A percentile compares a stretch with the other conserved stretches of the same genome.
phyloP scores from a whole-genome alignment of 2,888 invertebrate species.

The Apamea crenata region DNA sequence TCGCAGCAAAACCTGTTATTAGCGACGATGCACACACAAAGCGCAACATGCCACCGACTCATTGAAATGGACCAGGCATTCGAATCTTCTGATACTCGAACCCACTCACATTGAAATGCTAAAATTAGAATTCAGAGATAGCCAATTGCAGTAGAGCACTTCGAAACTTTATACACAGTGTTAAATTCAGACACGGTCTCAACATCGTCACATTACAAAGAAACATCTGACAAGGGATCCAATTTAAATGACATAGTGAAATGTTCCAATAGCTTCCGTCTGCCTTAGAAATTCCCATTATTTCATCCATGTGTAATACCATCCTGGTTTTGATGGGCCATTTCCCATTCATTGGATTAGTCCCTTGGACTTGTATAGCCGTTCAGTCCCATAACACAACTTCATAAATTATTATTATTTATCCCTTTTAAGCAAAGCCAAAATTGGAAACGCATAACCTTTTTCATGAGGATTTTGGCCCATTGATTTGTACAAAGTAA shows the following conservation, averaged over 20 bases:
- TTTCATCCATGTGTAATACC: constrained; percentile 32
- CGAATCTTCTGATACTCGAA: neutral
- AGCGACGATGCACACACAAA: too few relatives aligned
- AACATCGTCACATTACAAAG: neutral
- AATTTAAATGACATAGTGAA: constrained; percentile 46
- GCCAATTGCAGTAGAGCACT: neutral
- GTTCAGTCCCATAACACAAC: constrained; percentile 23
- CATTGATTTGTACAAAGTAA: neutral
- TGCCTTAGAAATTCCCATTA: constrained; percentile 31
- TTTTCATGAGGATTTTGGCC: neutral
- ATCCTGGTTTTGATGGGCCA: constrained; percentile 33
- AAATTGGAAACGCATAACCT: neutral
- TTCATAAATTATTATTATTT: constrained; percentile 42
- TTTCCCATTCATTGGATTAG: constrained; percentile 44
- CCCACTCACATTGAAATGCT: neutral
- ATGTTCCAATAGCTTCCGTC: constrained; percentile 6
- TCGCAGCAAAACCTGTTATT: too few relatives aligned
- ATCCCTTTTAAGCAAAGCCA: neutral
- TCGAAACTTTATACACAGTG: neutral
- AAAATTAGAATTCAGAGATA: neutral
- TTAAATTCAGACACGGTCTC: constrained; percentile 13
- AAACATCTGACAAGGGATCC: constrained; percentile 22
- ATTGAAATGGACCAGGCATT: neutral
- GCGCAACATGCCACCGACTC: too few relatives aligned
- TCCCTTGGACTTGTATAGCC: constrained; percentile 12